Evolutionary conservation across 2,113 vertebrate genomes (phyloP).

Genomic region (Oryzias celebensis): DNA sequence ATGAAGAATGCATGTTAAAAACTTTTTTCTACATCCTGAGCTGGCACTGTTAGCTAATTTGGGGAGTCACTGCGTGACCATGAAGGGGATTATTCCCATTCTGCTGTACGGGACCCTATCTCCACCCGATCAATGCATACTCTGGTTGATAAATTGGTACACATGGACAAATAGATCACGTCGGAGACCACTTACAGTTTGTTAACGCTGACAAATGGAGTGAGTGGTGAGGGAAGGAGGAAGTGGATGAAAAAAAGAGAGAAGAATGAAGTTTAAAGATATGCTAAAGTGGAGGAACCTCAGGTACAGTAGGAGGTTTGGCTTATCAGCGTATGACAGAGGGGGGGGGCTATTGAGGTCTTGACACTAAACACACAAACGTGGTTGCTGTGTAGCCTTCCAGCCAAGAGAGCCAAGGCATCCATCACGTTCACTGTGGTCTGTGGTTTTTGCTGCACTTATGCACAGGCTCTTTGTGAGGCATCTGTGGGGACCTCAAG

Average conservation of each 20-base stretch:
- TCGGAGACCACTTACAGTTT: conserved; percentile 61
- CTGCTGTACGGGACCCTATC: conserved; percentile 36
- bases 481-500: conserved; percentile 76
- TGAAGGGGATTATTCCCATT: conserved; percentile 52
- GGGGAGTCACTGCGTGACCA: conserved; percentile 43
- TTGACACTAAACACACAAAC: conserved; percentile 64
- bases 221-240: conserved; percentile 30
- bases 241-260: conserved; percentile 39
- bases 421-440: conserved; percentile 66
- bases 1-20: conserved; percentile 42
- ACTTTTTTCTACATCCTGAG: conserved; percentile 30
- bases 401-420: conserved; percentile 44
- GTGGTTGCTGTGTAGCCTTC: conserved; percentile 46
- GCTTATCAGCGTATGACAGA: conserved; percentile 72
- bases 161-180: conserved; percentile 74
- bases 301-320: conserved; percentile 56
- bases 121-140: conserved; percentile 59
- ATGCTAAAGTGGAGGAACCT: conserved; percentile 54
- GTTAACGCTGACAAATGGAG: conserved; percentile 73
- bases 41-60: conserved; percentile 47
- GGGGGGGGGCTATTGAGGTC: conserved; percentile 56
- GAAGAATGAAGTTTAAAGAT: conserved; percentile 42
- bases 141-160: conserved; percentile 73
- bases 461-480: conserved; percentile 40
- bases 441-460: conserved; percentile 45